Conservation (phyloP, 2,888 invertebrate species). For the Metellina segmentata region DNA sequence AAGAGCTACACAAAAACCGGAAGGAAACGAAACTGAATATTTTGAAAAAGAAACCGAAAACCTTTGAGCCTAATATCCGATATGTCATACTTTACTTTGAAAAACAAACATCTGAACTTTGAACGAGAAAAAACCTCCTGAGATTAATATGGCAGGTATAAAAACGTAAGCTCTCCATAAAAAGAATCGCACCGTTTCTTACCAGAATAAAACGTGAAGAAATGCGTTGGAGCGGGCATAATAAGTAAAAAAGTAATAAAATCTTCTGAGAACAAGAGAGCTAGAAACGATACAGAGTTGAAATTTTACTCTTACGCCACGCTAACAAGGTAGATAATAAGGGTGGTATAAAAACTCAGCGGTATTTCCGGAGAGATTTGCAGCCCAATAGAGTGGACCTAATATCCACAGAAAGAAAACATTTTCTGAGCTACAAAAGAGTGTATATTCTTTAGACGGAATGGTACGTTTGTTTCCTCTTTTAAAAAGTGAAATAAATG, state of each 20-base stretch:
- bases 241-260: not conserved
- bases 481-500: not conserved
- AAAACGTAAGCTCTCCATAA: no score
- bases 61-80: no score
- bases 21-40: no score
- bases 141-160: no score
- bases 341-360: conserved; percentile 4
- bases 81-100: no score
- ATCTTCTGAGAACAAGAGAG: not conserved
- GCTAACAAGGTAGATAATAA: conserved; percentile 17
- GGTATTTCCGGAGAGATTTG: not conserved
- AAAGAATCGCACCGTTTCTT: no score
- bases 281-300: not conserved
- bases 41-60: no score
- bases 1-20: no score
- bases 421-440: not conserved
- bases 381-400: not conserved
- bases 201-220: no score
- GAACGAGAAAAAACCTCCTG: no score
- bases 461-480: not conserved
- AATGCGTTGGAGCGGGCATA: not conserved
- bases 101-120: no score
- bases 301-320: conserved; percentile 1
- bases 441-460: not conserved
- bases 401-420: not conserved